Base-by-base conservation (phyloP, 2,113 vertebrate genomes). In the Chloebia gouldiae region DNA sequence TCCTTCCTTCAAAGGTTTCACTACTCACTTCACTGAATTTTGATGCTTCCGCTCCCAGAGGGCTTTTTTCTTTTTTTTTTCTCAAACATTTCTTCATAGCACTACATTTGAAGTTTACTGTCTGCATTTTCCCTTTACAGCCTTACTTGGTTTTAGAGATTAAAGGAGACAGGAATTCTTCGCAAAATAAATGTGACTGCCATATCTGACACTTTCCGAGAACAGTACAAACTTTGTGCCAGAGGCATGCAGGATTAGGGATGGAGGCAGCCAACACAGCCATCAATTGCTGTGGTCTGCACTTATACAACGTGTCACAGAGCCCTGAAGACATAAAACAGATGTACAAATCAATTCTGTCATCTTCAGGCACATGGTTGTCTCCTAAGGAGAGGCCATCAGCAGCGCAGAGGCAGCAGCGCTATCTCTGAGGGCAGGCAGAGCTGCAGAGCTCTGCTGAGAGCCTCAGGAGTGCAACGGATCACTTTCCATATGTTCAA, bases 151-250 rank as follows among this genome's bases (percentile, higher is more conserved):
- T 57, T 91, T 91, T 87, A 40, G 93, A 90, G 90, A 88, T 95
- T 81, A 90, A 92, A 96, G 93, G 79, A 93, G 93, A 79, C 70
- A 72, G 82, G 93, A 91, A 93, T 91, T 72, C 92, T 81, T 63
- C 0, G 22, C 87, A 60, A 85, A 93, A 95, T 75, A 78, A 85
- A 93, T 73, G 93, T 42, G 92, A 75, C 92, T 86, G 87, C 87
- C 69, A 11, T 81, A 70, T 92, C 93, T 87, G 92, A 91, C 87
- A 56, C 95, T 92, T 94, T 60, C 87, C 70, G 65, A 84, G 96
- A 84, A 81, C 92, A 91, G 93, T 44, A 30, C 95, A 77, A 81
- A 71, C 87, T 50, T 25, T 84, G 92, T 96, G 93, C 93, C 95
- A 92, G 95, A 95, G 95, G 93, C 93, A 92, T 3, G 89, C 73